Evolutionary conservation across 2,888 invertebrate genomes (phyloP), one percentile per base, ranked within the genome.

Genomic region (Xestia xanthographa): DNA sequence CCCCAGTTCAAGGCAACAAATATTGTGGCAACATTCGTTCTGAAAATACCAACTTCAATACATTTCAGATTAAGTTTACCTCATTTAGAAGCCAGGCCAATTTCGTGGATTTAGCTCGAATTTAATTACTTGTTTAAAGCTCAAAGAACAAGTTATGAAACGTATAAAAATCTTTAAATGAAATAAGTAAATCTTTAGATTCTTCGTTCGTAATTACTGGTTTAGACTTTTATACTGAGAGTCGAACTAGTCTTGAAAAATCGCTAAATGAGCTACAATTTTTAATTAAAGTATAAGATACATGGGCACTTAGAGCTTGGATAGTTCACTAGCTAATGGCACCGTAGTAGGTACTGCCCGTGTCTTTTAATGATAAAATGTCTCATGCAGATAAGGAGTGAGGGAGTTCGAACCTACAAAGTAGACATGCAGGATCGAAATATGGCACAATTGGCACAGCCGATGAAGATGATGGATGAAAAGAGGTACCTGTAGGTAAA

Each of bases 61-160:
- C 22, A 60, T 79, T 83, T 77, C 12, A 45, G n/a, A 72, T 67
- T 50, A 45, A 58, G 29, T 81, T 67, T 60, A 56, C 34, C 43
- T 71, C 50, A 68, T 73, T 74, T 53, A 60, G 66, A 63, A 69
- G 45, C 41, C n/a, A 43, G 22, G 14, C 50, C n/a, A 43, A 56
- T 72, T 81, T 78, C 14, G 29, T 72, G 56, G 60, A 72, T 82
- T 72, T 66, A 73, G 56, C 41, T 29, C 34, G 12, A 71, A 77
- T 22, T 84, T 70, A 73, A 77, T 84, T 73, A 71, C 63, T 73
- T 84, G 58, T 62, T 77, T 38, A 38, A 12, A 70, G 56, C 67
- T 60, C 77, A 74, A 80, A 77, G 75, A 76, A 58, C 58, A 41
- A 70, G 53, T 73, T 77, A 68, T 45, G 34, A 66, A 56, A 73